Percentiles rank a stretch among this genome's conserved stretches.
phyloP scores from a whole-genome alignment of 2,797 vertebrate species.

The Aulostomus chinensis region DNA sequence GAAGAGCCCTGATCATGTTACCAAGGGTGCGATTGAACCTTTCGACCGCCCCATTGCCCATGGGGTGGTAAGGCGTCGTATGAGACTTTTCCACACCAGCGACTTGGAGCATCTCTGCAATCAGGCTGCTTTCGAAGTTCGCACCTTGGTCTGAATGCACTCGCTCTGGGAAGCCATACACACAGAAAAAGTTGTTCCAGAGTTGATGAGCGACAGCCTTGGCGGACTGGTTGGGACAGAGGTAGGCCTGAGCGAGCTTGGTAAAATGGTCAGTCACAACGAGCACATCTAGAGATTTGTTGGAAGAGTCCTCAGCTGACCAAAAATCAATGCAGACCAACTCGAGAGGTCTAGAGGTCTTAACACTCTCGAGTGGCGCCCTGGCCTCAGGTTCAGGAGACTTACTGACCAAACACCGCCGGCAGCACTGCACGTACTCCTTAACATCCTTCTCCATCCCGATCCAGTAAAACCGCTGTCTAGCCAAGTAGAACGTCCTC shows the following conservation, averaged over 20 bases:
- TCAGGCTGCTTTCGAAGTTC: constrained; percentile 9
- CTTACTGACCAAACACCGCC: constrained; percentile 22
- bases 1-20: constrained; percentile 11
- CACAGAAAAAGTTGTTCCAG: constrained; percentile 27
- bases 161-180: constrained; percentile 10
- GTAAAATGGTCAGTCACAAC: constrained; percentile 38
- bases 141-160: constrained; percentile 20
- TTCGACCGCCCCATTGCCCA: neutral
- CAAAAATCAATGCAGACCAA: constrained; percentile 29
- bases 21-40: constrained; percentile 12
- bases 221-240: constrained; percentile 25
- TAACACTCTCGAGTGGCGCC: constrained; percentile 13
- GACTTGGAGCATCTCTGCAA: neutral
- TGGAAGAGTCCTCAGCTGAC: constrained; percentile 12
- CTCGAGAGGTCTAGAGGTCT: constrained; percentile 4
- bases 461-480: neutral
- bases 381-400: constrained; percentile 14
- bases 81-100: constrained; percentile 13
- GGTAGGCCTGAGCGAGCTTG: constrained; percentile 11
- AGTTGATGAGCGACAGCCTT: constrained; percentile 11
- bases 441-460: neutral
- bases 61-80: too few relatives aligned
- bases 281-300: constrained; percentile 17
- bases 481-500: neutral
- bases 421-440: neutral